Conservation (phyloP, 1,140 invertebrate genomes). For the Brachionus koreanus region DNA sequence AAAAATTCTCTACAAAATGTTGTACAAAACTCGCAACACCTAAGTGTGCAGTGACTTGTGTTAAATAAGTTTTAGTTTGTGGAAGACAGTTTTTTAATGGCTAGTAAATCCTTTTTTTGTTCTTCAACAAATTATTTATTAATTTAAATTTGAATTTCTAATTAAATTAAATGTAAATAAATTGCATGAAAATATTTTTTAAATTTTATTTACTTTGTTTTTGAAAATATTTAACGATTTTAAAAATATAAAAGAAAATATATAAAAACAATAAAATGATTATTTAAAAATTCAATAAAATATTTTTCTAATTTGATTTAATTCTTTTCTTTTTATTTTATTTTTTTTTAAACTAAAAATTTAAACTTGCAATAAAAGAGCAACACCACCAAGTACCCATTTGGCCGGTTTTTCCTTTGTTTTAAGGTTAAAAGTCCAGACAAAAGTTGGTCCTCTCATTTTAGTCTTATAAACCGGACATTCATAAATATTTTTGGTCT, state of each 20-base stretch:
- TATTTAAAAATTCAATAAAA: too few relatives aligned
- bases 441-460: constrained; percentile 80
- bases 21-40: too few relatives aligned
- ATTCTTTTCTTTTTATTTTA: neutral
- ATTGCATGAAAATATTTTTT: too few relatives aligned
- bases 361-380: constrained; percentile 66
- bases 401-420: constrained; percentile 87
- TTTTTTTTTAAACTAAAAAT: neutral
- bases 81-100: too few relatives aligned
- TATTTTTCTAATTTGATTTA: neutral
- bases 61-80: too few relatives aligned
- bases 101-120: too few relatives aligned
- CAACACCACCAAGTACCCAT: constrained; percentile 87
- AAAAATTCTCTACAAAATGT: too few relatives aligned
- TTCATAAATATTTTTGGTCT: constrained; percentile 84
- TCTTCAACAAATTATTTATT: too few relatives aligned
- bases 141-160: too few relatives aligned
- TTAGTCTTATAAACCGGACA: constrained; percentile 91
- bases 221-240: neutral
- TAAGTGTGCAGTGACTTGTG: too few relatives aligned
- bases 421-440: constrained; percentile 93
- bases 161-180: too few relatives aligned
- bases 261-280: neutral
- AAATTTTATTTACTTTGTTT: neutral
- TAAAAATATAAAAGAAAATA: neutral